A percentile compares a stretch with the other conserved stretches of the same genome.
These are phyloP conservation scores for Helogale parvula DNA, from an alignment of 2,113 vertebrate species.

Conservation along the genomic window DNA sequence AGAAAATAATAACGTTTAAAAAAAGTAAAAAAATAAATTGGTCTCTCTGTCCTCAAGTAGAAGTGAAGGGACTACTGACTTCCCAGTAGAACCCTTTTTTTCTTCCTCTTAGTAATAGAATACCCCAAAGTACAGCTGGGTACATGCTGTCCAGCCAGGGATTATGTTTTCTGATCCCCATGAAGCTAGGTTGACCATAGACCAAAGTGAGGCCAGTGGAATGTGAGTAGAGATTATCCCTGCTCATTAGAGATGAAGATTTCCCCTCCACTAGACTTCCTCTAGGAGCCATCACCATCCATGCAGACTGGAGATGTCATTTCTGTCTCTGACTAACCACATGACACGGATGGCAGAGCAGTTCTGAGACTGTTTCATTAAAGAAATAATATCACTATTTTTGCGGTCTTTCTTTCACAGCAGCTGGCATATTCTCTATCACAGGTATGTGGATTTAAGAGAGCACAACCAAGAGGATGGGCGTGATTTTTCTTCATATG, in stretches of 20 bases:
- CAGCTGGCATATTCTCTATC: background rate
- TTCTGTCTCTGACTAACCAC: background rate
- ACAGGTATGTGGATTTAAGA: background rate
- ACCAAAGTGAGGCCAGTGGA: background rate
- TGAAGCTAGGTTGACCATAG: background rate
- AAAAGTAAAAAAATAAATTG: background rate
- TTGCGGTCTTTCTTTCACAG: background rate
- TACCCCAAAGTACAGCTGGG: background rate
- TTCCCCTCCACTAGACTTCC: background rate
- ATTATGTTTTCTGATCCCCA: background rate
- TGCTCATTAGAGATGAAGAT: background rate
- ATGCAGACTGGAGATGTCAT: background rate
- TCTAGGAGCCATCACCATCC: background rate
- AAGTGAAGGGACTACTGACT: background rate
- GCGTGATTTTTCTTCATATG: background rate
- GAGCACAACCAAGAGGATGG: background rate
- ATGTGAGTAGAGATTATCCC: background rate
- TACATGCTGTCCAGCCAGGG: background rate
- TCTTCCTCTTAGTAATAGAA: background rate
- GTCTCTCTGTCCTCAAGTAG: background rate
- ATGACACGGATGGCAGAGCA: background rate
- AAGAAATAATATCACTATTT: background rate
- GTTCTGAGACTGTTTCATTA: background rate
- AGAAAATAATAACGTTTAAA: too few relatives aligned
- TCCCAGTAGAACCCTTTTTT: background rate